Evolutionary conservation across 2,113 vertebrate species (phyloP).

Genomic region (Mus pahari): DNA sequence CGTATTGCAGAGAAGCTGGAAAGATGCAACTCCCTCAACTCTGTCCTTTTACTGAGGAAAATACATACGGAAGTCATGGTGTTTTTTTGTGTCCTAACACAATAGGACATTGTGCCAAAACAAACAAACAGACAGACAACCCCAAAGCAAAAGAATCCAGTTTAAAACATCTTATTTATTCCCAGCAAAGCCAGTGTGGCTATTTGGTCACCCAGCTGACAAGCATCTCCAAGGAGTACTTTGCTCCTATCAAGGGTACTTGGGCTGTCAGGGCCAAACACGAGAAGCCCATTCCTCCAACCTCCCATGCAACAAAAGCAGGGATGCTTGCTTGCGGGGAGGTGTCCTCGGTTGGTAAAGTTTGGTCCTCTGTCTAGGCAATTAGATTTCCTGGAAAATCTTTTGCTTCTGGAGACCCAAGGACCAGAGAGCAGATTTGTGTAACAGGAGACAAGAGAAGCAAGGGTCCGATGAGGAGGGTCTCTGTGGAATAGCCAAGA

Average conservation of each 20-base stretch:
- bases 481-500: neutral
- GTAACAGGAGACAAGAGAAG: neutral
- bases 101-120: neutral
- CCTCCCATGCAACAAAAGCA: neutral
- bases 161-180: neutral
- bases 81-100: neutral
- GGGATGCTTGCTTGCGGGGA: neutral
- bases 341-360: neutral
- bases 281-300: neutral
- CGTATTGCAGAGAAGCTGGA: neutral
- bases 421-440: neutral
- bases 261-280: neutral
- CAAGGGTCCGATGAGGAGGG: neutral
- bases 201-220: neutral
- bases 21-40: neutral
- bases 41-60: slow-evolving; percentile 41
- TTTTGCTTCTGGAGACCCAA: neutral
- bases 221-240: neutral
- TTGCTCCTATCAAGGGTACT: neutral
- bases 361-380: neutral
- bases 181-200: neutral
- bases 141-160: neutral
- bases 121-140: neutral
- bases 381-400: neutral
- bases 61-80: neutral